Evolutionary conservation across 1,140 invertebrate genomes (phyloP).

Genomic region (fruit fly (Drosophila melanogaster)): DNA sequence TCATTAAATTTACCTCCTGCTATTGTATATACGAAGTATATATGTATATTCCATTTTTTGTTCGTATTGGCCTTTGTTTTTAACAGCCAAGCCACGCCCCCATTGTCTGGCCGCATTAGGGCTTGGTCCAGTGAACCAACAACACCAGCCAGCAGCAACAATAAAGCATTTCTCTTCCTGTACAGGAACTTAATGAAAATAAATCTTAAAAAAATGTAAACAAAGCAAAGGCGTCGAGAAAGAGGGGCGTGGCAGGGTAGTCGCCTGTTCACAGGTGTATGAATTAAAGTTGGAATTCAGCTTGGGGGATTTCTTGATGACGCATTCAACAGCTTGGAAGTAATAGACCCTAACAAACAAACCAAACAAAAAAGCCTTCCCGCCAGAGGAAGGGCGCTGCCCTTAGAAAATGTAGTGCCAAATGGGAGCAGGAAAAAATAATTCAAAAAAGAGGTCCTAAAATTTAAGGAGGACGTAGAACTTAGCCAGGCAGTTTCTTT

Average conservation of each 20-base stretch:
- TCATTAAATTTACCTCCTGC: slow-evolving; percentile 51
- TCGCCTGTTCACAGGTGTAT: slow-evolving; percentile 30
- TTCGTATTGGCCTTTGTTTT: slow-evolving; percentile 29
- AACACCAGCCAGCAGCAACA: slow-evolving; percentile 49
- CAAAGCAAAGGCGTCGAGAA: slow-evolving; percentile 60
- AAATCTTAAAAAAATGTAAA: slow-evolving; percentile 55
- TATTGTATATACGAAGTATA: slow-evolving; percentile 1
- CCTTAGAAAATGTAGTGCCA: slow-evolving; percentile 28
- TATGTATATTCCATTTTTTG: slow-evolving; percentile 9
- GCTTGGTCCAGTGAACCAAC: slow-evolving; percentile 66
- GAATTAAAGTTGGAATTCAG: slow-evolving; percentile 43
- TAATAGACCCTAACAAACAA: slow-evolving; percentile 71
- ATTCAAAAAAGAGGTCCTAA: slow-evolving; percentile 26
- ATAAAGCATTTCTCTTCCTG: slow-evolving; percentile 72
- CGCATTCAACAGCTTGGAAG: slow-evolving; percentile 78
- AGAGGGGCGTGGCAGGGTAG: not conserved
- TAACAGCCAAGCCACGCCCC: slow-evolving; percentile 34
- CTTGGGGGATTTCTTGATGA: slow-evolving; percentile 67
- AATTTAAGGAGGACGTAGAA: slow-evolving; percentile 33
- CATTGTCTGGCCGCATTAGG: slow-evolving; percentile 77
- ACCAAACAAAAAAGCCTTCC: slow-evolving; percentile 51
- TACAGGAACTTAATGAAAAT: slow-evolving; percentile 70
- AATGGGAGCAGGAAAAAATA: slow-evolving; percentile 14
- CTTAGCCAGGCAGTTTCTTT: slow-evolving; percentile 31
- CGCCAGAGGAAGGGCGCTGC: slow-evolving; percentile 24